A percentile compares a stretch with the other conserved stretches of the same genome.
These are phyloP conservation scores for Lanistes nyassanus DNA, from an alignment of 1,140 invertebrate genomes.

Conservation along the genomic window DNA sequence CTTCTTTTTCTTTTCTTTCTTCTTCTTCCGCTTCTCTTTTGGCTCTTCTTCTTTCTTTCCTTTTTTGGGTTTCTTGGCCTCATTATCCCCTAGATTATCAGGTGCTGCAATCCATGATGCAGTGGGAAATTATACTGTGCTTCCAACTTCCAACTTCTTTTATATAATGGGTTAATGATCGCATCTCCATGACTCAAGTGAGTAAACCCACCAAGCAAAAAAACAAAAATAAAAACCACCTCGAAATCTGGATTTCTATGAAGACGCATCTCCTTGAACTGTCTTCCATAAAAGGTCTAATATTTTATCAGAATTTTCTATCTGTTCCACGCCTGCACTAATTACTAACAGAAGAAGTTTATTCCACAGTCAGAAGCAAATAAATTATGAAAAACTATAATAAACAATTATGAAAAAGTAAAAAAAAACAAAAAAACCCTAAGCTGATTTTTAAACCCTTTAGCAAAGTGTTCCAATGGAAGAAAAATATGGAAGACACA, in stretches of 20 bases:
- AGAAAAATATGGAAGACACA: conserved; percentile 13
- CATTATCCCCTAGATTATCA: conserved; percentile 35
- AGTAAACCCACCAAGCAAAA: background rate
- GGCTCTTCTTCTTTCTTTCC: conserved; percentile 45
- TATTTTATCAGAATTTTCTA: background rate
- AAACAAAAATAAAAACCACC: too few relatives aligned
- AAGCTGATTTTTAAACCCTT: background rate
- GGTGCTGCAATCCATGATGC: conserved; percentile 20
- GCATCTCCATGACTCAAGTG: too few relatives aligned
- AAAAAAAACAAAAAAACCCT: background rate
- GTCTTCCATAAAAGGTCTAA: background rate
- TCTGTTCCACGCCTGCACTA: background rate
- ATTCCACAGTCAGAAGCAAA: too few relatives aligned
- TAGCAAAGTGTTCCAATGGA: background rate
- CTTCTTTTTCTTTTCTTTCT: conserved; percentile 86
- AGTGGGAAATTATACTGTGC: too few relatives aligned
- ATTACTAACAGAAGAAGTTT: background rate
- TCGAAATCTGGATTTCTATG: background rate
- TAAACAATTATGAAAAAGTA: too few relatives aligned
- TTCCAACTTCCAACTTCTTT: too few relatives aligned
- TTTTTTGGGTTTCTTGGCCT: conserved; percentile 44
- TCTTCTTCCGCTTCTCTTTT: conserved; percentile 75
- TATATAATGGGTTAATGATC: too few relatives aligned
- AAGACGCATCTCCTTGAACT: background rate
- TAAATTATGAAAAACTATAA: too few relatives aligned